Evolutionary conservation across 2,888 invertebrate genomes (phyloP), one percentile per base, ranked within the genome.

Genomic region (Tetranychus piercei): DNA sequence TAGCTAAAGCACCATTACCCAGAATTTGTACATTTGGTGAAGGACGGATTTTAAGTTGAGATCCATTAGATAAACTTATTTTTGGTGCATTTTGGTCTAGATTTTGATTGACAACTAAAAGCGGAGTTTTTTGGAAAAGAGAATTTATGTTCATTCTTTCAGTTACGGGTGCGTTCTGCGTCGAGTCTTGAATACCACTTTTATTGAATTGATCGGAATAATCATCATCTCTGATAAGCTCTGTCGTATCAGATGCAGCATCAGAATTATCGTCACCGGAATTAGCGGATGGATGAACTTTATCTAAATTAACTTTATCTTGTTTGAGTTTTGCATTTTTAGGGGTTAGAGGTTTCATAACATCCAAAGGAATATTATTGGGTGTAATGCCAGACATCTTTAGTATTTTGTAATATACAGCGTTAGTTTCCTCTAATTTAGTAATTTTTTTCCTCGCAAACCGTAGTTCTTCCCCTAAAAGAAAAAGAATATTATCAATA

Each of bases 371-470:
- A 7, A 55, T 74, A 44, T 78, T 76, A 23, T 75, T 76, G 44
- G 77, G 73, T 11, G 77, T 76, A 64, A 79, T 79, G 79, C 81
- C 81, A 74, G 81, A 80, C 74, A 78, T 78, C 76, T 80, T 79
- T 34, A 81, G 77, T 55, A 81, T 78, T n/a, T 80, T 80, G 23
- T 78, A 77, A 75, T 80, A 80, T 65, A 78, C 79, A 69, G 80
- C 78, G 75, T 80, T 79, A 73, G 81, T 80, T 43, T 77, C 73
- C 73, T 79, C 79, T 18, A 81, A 77, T 11, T 79, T 72, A 44
- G 6, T 23, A 9, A 73, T 64, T 73, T 15, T 9, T 45, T 43
- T 72, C 43, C 34, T 69, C 4, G 69, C 22, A n/a, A 23, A 23
- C 3, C 69, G 20, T 69, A 23, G 5, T 11, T 23, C 69, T 69